A percentile compares a stretch with the other conserved stretches of the same genome.
Evolutionary conservation across 1,140 invertebrate species (phyloP).

Genomic region (Trachymyrmex septentrionalis): DNA sequence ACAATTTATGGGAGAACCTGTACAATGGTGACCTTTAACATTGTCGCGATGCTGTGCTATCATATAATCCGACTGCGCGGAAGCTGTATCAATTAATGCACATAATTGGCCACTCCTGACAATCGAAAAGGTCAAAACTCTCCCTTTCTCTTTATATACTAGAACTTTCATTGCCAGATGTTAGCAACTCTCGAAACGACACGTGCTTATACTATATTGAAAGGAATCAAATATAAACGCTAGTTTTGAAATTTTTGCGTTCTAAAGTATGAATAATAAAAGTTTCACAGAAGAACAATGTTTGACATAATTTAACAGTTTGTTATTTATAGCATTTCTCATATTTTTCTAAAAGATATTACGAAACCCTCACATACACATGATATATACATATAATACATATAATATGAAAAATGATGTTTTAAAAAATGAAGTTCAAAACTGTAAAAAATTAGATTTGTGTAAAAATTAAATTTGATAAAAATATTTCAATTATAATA

Average conservation of each 20-base stretch:
- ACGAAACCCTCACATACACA: neutral
- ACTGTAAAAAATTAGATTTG: neutral
- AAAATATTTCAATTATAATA: neutral
- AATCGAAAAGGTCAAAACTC: slow-evolving; percentile 22
- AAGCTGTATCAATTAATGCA: slow-evolving; percentile 33
- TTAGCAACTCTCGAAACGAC: neutral
- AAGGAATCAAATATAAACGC: neutral
- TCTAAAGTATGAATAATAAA: neutral
- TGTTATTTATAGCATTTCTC: neutral
- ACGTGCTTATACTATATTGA: neutral
- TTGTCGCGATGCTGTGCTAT: slow-evolving; percentile 14
- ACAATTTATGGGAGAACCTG: slow-evolving; percentile 3
- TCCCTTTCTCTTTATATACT: neutral
- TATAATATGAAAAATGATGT: neutral
- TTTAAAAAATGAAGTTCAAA: neutral
- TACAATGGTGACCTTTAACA: slow-evolving; percentile 28
- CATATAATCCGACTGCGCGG: neutral
- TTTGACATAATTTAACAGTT: neutral
- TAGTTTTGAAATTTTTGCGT: neutral
- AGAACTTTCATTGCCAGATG: neutral
- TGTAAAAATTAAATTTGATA: neutral
- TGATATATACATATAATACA: no score
- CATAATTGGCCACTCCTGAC: slow-evolving; percentile 4
- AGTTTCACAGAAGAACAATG: neutral
- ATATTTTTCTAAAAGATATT: slow-evolving; percentile 13